Percentiles rank a stretch among this genome's conserved stretches.
Evolutionary conservation across 2,797 vertebrate genomes (phyloP).

Genomic region (Molossus molossus): DNA sequence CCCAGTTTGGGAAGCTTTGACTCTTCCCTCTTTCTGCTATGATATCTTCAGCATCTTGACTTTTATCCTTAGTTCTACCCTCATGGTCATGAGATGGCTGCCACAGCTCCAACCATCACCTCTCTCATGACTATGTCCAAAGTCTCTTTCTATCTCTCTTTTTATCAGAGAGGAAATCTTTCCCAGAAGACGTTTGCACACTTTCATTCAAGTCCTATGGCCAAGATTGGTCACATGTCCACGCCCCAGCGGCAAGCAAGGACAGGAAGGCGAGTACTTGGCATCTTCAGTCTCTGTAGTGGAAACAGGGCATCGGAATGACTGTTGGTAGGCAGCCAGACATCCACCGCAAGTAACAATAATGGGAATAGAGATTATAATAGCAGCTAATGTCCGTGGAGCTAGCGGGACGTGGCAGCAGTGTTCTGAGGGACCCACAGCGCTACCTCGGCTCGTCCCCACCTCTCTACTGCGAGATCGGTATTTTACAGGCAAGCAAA

Average conservation of each 20-base stretch:
- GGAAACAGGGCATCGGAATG: neutral
- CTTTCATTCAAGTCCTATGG: neutral
- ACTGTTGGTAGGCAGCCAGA: neutral
- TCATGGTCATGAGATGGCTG: neutral
- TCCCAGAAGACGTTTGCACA: neutral
- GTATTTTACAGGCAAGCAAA: neutral
- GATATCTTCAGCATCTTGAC: neutral
- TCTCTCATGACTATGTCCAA: neutral
- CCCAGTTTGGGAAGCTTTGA: neutral
- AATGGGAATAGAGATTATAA: neutral
- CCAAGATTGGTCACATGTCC: neutral
- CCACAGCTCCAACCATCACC: neutral
- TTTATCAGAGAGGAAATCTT: conserved; percentile 21
- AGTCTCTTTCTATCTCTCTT: neutral
- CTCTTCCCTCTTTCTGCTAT: neutral
- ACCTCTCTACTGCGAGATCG: neutral
- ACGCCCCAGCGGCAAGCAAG: neutral
- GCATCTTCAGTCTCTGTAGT: neutral
- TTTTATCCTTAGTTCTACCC: neutral
- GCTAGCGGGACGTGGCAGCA: neutral
- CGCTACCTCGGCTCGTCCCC: neutral
- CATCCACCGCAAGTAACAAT: neutral
- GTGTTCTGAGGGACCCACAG: neutral
- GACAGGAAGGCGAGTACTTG: neutral
- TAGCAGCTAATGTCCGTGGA: too few relatives aligned